These are phyloP conservation scores for Phrynosoma blainvillii DNA, from an alignment of 2,113 vertebrate genomes.

Conservation along the genomic window DNA sequence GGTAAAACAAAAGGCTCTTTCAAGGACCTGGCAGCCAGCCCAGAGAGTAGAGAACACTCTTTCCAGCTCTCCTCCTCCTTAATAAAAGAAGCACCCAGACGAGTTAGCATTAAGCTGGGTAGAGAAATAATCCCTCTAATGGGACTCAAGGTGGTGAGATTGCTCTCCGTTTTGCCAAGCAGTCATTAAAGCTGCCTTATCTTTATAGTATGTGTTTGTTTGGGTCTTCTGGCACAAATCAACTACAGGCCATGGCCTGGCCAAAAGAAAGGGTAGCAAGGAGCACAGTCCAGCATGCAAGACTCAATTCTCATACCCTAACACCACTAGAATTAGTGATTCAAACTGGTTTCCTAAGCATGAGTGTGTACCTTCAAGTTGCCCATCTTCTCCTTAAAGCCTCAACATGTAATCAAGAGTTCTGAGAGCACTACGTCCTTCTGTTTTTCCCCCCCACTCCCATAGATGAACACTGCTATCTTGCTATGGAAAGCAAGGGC, in stretches of 20 bases:
- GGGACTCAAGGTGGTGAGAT: background rate
- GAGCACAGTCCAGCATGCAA: background rate
- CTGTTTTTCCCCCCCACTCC: background rate
- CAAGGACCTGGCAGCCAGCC: slow-evolving; percentile 56
- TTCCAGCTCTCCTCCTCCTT: background rate
- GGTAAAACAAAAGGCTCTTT: slow-evolving; percentile 70
- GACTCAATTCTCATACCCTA: background rate
- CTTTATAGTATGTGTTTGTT: slow-evolving; percentile 24
- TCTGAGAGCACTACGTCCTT: no score
- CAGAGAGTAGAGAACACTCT: background rate
- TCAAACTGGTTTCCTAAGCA: background rate
- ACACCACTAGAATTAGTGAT: background rate
- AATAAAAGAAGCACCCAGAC: slow-evolving; percentile 18
- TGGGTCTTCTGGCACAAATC: slow-evolving; percentile 15
- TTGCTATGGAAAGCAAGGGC: no score
- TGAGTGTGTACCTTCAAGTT: no score
- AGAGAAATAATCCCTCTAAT: slow-evolving; percentile 31
- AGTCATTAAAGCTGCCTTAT: slow-evolving; percentile 29
- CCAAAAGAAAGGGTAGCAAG: background rate
- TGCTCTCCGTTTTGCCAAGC: background rate
- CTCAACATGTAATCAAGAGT: background rate
- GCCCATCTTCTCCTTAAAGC: no score
- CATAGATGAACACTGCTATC: background rate
- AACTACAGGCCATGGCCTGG: fast-evolving
- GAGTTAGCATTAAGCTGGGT: background rate